Conservation (phyloP, 2,797 vertebrate genomes). For the Eidolon dupreanum region DNA sequence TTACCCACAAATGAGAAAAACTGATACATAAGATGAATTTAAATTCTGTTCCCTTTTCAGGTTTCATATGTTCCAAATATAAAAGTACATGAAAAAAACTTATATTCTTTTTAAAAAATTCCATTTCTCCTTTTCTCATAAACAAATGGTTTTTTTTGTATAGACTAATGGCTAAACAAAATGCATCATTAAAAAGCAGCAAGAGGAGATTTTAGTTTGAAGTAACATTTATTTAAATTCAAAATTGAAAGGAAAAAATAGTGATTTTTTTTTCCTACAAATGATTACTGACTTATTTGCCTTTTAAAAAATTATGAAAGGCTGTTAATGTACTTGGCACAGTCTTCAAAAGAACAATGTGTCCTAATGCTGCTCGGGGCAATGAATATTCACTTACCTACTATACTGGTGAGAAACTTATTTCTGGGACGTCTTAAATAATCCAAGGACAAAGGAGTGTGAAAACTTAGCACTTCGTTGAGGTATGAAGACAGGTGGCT, state of each 20-base stretch:
- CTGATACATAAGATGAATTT: neutral
- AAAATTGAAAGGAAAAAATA: neutral
- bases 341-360: neutral
- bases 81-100: neutral
- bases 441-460: conserved; percentile 82
- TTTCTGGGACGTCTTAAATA: conserved; percentile 70
- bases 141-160: neutral
- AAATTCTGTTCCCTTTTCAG: neutral
- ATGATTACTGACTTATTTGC: neutral
- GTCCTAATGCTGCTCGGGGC: neutral
- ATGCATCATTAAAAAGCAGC: neutral
- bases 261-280: neutral
- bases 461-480: conserved; percentile 84
- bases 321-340: neutral
- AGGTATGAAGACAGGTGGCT: conserved; percentile 77
- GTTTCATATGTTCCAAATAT: neutral
- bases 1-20: neutral
- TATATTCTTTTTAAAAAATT: neutral
- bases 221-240: conserved; percentile 13
- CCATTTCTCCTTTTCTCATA: neutral
- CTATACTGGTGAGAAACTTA: conserved; percentile 73
- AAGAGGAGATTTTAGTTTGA: neutral
- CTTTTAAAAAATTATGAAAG: conserved; percentile 1
- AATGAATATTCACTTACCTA: conserved; percentile 74
- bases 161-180: neutral